Percentiles rank a stretch among this genome's conserved stretches.
Conservation (phyloP, 2,113 vertebrate genomes). For the Monopterus albus region DNA sequence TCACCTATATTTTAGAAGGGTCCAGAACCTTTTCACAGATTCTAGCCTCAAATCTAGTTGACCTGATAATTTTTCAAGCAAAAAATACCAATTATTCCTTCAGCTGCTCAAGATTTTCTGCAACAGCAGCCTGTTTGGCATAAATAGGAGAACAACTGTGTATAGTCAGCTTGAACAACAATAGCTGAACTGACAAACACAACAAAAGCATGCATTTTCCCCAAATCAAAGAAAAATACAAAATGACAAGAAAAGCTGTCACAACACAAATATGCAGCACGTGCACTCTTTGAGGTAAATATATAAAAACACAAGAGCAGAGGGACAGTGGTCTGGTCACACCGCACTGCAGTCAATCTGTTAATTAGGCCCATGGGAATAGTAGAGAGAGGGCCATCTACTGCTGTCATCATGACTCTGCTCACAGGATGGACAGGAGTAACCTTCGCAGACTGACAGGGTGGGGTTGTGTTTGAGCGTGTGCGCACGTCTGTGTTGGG, state of each 20-base stretch:
- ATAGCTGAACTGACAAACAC: neutral
- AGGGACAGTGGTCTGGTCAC: constrained; percentile 36
- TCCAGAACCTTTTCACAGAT: too few species aligned
- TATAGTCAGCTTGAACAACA: neutral
- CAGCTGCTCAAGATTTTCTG: neutral
- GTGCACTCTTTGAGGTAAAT: neutral
- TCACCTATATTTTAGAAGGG: too few species aligned
- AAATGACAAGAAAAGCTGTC: constrained; percentile 11
- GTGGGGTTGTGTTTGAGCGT: constrained; percentile 18
- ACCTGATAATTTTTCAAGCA: too few species aligned
- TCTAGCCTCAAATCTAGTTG: too few species aligned
- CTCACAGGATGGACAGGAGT: constrained; percentile 62
- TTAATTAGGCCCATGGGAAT: constrained; percentile 73
- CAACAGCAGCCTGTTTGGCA: neutral
- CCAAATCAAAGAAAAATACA: neutral
- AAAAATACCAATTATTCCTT: too few species aligned
- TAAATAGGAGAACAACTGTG: neutral
- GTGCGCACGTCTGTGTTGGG: neutral
- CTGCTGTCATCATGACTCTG: constrained; percentile 55
- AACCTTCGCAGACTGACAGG: constrained; percentile 57
- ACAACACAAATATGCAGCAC: neutral
- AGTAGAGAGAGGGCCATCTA: constrained; percentile 44
- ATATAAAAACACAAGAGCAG: constrained; percentile 29
- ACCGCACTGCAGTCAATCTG: constrained; percentile 61
- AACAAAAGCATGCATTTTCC: neutral